Evolutionary conservation across 2,888 invertebrate genomes (phyloP).

Genomic region (Achlya flavicornis): DNA sequence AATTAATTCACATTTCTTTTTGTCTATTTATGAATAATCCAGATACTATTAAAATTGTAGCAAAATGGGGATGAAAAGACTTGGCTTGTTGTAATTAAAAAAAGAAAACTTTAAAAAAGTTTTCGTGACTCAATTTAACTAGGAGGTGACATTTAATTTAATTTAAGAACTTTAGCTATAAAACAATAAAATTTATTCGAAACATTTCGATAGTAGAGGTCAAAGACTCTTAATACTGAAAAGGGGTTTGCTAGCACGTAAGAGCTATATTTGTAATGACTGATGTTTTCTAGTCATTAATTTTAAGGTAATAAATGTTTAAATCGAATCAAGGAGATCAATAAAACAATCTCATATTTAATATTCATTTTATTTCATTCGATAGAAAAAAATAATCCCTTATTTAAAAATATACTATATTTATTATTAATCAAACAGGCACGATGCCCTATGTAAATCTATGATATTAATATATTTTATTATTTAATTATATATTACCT

Average conservation of each 20-base stretch:
- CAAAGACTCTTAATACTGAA: constrained; percentile 3
- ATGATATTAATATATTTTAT: background rate
- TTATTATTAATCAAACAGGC: too few relatives aligned
- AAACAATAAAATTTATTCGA: background rate
- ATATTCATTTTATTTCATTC: background rate
- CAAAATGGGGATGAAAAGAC: background rate
- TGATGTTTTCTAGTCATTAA: constrained; percentile 7
- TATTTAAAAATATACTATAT: too few relatives aligned
- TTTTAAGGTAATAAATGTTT: constrained; percentile 1
- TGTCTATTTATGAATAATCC: background rate
- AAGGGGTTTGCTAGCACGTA: background rate
- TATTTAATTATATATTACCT: too few relatives aligned
- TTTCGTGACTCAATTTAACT: constrained; percentile 20
- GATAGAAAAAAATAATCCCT: background rate
- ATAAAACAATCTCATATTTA: constrained; percentile 5
- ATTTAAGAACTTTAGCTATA: constrained; percentile 4
- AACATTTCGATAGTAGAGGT: background rate
- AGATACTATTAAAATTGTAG: background rate
- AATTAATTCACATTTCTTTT: background rate
- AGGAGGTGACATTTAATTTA: constrained; percentile 14
- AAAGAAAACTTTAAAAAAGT: constrained; percentile 15
- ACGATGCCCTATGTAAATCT: too few relatives aligned
- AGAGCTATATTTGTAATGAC: background rate
- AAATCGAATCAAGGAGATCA: constrained; percentile 7
- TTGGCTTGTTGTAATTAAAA: constrained; percentile 10